phyloP scores from a whole-genome alignment of 2,797 vertebrate species.

The Sebastes cheni region DNA sequence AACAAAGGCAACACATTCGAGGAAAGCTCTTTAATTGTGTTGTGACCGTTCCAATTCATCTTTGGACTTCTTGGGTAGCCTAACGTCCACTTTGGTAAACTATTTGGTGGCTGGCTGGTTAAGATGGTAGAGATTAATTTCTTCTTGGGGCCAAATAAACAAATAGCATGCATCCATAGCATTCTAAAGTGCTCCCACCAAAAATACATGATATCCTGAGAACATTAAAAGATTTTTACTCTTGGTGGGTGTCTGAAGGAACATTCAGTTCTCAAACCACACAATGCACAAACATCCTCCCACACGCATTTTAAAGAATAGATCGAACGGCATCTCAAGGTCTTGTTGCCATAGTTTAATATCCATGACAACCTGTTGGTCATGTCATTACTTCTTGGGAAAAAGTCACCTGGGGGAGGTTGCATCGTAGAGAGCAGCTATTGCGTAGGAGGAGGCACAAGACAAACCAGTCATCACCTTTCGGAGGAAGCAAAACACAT shows the following conservation, averaged over 20 bases:
- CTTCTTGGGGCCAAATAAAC: not conserved
- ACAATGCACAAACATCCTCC: slow-evolving; percentile 26
- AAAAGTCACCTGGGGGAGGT: slow-evolving; percentile 13
- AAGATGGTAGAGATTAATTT: not conserved
- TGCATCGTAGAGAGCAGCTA: not conserved
- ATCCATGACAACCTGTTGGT: slow-evolving; percentile 54
- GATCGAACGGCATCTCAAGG: slow-evolving; percentile 9
- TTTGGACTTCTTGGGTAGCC: not conserved
- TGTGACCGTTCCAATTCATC: not conserved
- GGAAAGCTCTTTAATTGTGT: not conserved
- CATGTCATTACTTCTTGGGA: slow-evolving; percentile 28
- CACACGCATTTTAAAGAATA: slow-evolving; percentile 24
- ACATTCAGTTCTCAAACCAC: slow-evolving; percentile 11
- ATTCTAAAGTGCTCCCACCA: not conserved
- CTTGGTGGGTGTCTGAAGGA: slow-evolving; percentile 11
- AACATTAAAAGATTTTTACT: not conserved
- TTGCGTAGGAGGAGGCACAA: slow-evolving; percentile 24
- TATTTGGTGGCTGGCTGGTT: not conserved
- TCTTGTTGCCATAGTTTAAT: slow-evolving; percentile 33
- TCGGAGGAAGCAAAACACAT: slow-evolving; percentile 6
- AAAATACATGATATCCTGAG: not conserved
- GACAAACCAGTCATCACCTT: slow-evolving; percentile 9
- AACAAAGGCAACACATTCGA: not conserved
- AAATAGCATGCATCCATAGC: not conserved
- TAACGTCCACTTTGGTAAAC: not conserved